Evolutionary conservation across 2,888 invertebrate species (phyloP), one percentile per base, ranked within the genome.

Genomic region (Epicampocera succincta): DNA sequence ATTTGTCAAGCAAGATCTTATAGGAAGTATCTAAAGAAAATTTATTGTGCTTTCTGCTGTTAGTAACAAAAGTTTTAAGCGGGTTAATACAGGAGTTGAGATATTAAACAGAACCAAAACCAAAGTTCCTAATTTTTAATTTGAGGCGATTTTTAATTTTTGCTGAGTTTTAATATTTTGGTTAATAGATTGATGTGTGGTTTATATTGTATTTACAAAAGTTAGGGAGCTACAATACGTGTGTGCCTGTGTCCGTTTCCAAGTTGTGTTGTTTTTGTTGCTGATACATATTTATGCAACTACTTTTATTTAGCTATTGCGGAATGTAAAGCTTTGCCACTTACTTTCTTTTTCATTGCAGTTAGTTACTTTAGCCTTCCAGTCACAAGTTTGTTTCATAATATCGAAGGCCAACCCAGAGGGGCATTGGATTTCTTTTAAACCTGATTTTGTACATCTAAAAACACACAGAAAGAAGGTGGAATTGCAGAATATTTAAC

Each of bases 351-450:
- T 94, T 93, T 95, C 95, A 94, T 97, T 96, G 95, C 97, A 98
- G 95, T 96, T 97, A 94, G 93, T 95, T 94, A 98, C 98, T 95
- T 97, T 97, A 94, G 96, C 97, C 94, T 97, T 97, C 98, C 98
- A 98, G 94, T 98, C 97, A 93, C 98, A 98, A 92, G 97, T 98
- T 94, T 98, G 98, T 94, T 97, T 97, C 93, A 96, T 96, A 93
- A 98, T 95, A 94, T 98, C 98, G 94, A 98, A 98, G 93, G 97
- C 95, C 94, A 98, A 94, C 93, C 97, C 97, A 92, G 96, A 96
- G 92, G 98, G 97, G 93, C 98, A 98, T 93, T 96, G 96, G 94
- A 98, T 96, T 94, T 96, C 96, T 95, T 96, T 96, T 94, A 97
- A 95, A 94, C 96, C 96, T 93, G 96, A 96, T 93, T 95, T 96